Evolutionary conservation across 2,113 vertebrate species (phyloP).

Genomic region (Nesoenas mayeri): DNA sequence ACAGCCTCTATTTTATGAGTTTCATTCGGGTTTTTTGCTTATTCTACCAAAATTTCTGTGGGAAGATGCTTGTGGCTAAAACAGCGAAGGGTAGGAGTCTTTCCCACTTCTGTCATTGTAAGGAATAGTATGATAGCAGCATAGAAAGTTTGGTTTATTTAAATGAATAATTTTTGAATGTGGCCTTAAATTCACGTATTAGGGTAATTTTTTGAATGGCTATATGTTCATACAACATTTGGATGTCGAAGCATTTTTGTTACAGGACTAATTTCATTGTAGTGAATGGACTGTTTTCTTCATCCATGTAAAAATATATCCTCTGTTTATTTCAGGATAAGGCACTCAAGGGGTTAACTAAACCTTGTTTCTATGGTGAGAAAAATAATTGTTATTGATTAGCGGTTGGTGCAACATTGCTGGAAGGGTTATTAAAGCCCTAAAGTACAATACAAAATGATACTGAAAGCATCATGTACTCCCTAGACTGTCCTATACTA

Average conservation of each 20-base stretch:
- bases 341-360: constrained; percentile 58
- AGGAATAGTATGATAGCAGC: background rate
- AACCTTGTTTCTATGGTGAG: constrained; percentile 54
- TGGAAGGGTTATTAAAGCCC: constrained; percentile 69
- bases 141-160: background rate
- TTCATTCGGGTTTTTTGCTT: background rate
- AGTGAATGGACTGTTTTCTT: background rate
- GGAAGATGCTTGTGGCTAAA: background rate
- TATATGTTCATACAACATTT: background rate
- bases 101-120: background rate
- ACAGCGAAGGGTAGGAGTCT: background rate
- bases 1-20: background rate
- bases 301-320: background rate
- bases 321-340: constrained; percentile 1
- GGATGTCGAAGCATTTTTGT: background rate
- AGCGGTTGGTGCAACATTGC: constrained; percentile 65
- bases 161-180: background rate
- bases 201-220: background rate
- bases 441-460: constrained; percentile 66
- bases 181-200: background rate
- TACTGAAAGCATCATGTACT: constrained; percentile 62
- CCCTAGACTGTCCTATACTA: constrained; percentile 45
- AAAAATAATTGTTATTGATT: constrained; percentile 81
- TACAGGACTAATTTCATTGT: background rate
- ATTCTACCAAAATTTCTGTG: background rate